A percentile compares a stretch with the other conserved stretches of the same genome.
Evolutionary conservation across 2,888 invertebrate species (phyloP).

Genomic region (Apodemia mormo): DNA sequence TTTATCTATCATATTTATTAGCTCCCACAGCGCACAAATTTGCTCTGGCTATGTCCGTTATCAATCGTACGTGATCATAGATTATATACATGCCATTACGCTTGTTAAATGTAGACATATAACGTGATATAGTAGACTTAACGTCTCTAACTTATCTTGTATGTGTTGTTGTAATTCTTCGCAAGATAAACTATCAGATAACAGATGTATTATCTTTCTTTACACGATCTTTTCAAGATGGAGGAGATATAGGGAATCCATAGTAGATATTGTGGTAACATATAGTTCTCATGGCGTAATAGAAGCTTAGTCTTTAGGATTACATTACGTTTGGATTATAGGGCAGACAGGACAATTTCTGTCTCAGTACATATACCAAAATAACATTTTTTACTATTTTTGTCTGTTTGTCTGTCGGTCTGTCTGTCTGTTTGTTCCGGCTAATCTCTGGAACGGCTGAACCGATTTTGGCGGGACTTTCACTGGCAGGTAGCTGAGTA

Average conservation of each 20-base stretch:
- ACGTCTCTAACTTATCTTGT: conserved; percentile 8
- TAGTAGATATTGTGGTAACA: neutral
- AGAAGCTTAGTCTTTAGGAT: neutral
- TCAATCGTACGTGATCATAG: neutral
- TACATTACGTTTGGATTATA: no score
- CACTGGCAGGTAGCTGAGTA: no score
- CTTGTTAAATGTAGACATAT: neutral
- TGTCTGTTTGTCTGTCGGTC: no score
- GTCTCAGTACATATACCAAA: no score
- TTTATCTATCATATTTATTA: no score
- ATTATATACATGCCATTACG: neutral
- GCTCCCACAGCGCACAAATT: neutral
- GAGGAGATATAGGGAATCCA: neutral
- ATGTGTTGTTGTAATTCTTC: conserved; percentile 13
- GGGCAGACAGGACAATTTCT: no score
- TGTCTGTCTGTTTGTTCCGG: no score
- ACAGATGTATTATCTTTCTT: conserved; percentile 1
- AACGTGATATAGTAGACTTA: neutral
- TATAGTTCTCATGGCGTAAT: neutral
- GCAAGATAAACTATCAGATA: conserved; percentile 5
- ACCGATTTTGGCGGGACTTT: no score
- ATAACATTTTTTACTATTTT: no score
- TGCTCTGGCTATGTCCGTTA: no score
- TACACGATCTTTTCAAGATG: conserved; percentile 11
- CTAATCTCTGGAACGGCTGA: no score